Evolutionary conservation across 2,888 invertebrate genomes (phyloP), one percentile per base, ranked within the genome.

Genomic region (Nomada ruficornis): DNA sequence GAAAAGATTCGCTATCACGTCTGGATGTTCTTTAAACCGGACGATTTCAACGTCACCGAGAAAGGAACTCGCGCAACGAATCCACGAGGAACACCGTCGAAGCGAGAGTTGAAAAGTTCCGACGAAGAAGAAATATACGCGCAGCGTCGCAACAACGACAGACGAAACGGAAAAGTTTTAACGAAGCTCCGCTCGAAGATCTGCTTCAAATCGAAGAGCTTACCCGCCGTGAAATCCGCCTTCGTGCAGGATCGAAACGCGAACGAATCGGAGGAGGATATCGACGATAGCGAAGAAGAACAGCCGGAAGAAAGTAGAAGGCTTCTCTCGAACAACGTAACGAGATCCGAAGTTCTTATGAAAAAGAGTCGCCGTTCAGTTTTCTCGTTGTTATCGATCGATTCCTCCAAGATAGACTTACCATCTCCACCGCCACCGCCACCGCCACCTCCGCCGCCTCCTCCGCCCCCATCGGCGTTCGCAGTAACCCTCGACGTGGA

Each of bases 1-100:
- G 20, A 29, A 11, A 82, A 70, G 10, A 44, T 50, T 2, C 67
- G 63, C 13, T 87, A 86, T 65, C 77, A 69, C 36, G 81, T 47
- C 4, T 89, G 90, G 88, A 70, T 89, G 52, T 82, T 89, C 57
- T 62, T 44, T 5, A 52, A 55, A 5, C 55, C 72, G 13, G 55
- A 68, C 15, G 26, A 26, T 3, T n/a, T 64, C 0, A 7, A 44
- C n/a, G 54, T 2, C 1, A 29, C 0, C 9, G 50, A 11, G 11
- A 18, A 7, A 71, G 60, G 3, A 47, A 26, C 15, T 52, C 7
- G 54, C 4, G 13, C 4, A 52, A 11, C 29, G 3, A 59, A 15
- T 23, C 42, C 4, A 13, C 42, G 10, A n/a, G 54, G 13, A 9
- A 62, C 20, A 67, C 63, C 13, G 5, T 29, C 52, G 29, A 72